Conservation (phyloP, 2,888 invertebrate species). For the Melikaiella ostensackeni region DNA sequence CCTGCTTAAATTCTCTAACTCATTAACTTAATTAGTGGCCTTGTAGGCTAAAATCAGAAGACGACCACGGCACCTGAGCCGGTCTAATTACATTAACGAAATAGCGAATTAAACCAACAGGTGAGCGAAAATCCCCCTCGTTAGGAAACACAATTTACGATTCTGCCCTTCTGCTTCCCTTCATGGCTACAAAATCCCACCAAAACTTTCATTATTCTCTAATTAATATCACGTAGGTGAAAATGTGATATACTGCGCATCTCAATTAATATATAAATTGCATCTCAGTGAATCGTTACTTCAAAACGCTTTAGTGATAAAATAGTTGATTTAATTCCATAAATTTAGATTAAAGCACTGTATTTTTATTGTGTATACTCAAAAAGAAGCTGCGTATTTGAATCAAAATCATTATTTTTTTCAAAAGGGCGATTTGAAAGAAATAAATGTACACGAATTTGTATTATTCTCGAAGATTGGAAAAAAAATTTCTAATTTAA, state of each 20-base stretch:
- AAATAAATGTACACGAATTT: too few relatives aligned
- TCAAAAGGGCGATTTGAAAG: too few relatives aligned
- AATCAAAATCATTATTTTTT: too few relatives aligned
- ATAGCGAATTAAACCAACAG: slow-evolving; percentile 35
- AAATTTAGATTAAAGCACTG: too few relatives aligned
- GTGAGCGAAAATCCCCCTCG: slow-evolving; percentile 33
- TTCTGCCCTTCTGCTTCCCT: slow-evolving; percentile 6
- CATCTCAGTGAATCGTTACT: neutral
- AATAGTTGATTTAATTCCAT: too few relatives aligned
- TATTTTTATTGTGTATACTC: too few relatives aligned
- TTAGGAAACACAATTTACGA: slow-evolving; percentile 31
- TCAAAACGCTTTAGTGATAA: neutral
- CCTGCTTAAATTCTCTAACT: slow-evolving; percentile 19
- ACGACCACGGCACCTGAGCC: slow-evolving; percentile 19
- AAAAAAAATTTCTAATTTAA: too few relatives aligned
- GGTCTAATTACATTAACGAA: slow-evolving; percentile 33
- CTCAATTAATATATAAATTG: slow-evolving; percentile 11
- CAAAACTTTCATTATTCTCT: slow-evolving; percentile 28
- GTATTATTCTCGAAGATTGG: too few relatives aligned
- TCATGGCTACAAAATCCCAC: slow-evolving; percentile 3
- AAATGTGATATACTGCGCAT: slow-evolving; percentile 11
- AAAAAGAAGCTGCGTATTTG: too few relatives aligned
- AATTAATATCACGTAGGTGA: slow-evolving; percentile 15
- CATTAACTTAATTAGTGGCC: slow-evolving; percentile 31
- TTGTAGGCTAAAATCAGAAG: slow-evolving; percentile 31